Evolutionary conservation across 2,113 vertebrate genomes (phyloP).

Genomic region (Calcarius ornatus): DNA sequence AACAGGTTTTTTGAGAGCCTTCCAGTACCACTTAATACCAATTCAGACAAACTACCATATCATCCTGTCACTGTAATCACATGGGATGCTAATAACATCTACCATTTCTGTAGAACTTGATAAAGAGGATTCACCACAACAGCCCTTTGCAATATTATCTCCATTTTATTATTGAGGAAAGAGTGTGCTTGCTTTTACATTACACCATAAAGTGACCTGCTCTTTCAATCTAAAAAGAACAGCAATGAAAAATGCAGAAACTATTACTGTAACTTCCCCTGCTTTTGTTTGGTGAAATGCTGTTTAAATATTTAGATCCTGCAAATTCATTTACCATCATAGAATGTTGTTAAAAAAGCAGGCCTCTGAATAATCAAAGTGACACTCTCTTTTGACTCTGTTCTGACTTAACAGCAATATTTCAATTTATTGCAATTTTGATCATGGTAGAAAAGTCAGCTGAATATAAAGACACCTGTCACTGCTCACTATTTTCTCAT

Average conservation of each 20-base stretch:
- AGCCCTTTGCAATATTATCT: neutral
- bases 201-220: neutral
- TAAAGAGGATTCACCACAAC: conserved; percentile 10
- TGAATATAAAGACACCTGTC: neutral
- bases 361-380: neutral
- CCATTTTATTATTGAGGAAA: neutral
- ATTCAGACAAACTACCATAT: conserved; percentile 35
- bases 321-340: neutral
- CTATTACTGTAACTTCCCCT: neutral
- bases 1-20: neutral
- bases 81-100: neutral
- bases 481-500: neutral
- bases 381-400: neutral
- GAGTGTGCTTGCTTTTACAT: neutral
- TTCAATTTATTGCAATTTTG: conserved; percentile 15
- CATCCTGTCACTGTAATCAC: conserved; percentile 35
- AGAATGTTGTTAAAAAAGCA: neutral
- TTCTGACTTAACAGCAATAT: neutral
- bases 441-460: neutral
- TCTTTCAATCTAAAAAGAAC: neutral
- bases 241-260: neutral
- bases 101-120: neutral
- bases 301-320: conserved; percentile 31
- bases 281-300: neutral
- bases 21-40: conserved; percentile 25